Base-by-base conservation (phyloP, 1,140 invertebrate genomes). In the Pteromalus puparum region DNA sequence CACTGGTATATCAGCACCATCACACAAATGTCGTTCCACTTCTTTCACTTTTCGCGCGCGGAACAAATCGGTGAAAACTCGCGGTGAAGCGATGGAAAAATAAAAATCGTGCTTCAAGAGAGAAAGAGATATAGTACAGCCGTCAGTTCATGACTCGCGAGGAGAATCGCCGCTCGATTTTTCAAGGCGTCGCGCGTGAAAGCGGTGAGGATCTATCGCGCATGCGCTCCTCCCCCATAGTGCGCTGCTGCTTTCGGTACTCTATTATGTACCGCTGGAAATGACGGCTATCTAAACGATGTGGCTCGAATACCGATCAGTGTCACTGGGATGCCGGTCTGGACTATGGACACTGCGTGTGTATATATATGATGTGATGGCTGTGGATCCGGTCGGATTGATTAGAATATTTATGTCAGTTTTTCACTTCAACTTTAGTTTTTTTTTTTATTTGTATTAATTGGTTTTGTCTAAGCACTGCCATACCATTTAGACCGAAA, bases 1-100 rank as follows among this genome's bases (percentile, higher is more conserved):
- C 18, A n/a, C 18, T 18, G 53, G 13, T 48, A n/a, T 61, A 21
- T 61, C 53, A 61, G 53, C 53, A n/a, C 18, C 53, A 61, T 61
- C 7, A 61, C 21, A 61, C 18, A 61, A 1, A 61, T 26, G 67
- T 70, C 67, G 26, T 12, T 61, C 53, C 18, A n/a, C 53, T 61
- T 61, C 18, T 70, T 28, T 70, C 67, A 28, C 67, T 70, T 10
- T 12, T 68, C 67, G 26, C 24, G 4, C 65, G 21, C 65, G 65
- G 4, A n/a, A 74, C 72, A 74, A 74, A 74, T 74, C 5, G 72
- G 72, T 21, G 72, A 74, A 74, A 74, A 74, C 53, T 61, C 6
- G 30, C 68, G n/a, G 30, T 26, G 9, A 13, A 12, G 24, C 67
- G 67, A 30, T 13, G 24, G 12, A 28, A n/a, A 70, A 70, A 70